Percentiles rank a stretch among this genome's conserved stretches.
These are phyloP conservation scores for Stichodactyla helianthus DNA, from an alignment of 64 coral and sea anemone genomes.

Conservation along the genomic window DNA sequence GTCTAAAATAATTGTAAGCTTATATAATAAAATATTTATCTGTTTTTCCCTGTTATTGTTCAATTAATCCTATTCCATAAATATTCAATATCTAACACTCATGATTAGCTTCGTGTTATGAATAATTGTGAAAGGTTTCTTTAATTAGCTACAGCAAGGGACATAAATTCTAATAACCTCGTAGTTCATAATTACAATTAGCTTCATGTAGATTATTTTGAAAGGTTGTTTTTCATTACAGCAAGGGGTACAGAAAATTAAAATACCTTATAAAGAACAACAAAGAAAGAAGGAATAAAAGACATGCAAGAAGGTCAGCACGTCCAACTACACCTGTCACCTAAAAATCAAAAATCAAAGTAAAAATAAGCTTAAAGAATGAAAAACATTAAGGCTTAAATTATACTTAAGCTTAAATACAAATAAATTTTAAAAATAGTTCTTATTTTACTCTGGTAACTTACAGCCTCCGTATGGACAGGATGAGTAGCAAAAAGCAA, in stretches of 20 bases:
- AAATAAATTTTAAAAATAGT: neutral
- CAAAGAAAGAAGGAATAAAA: constrained; percentile 70
- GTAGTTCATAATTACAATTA: no score
- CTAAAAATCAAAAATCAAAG: constrained; percentile 23
- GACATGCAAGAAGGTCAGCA: constrained; percentile 77
- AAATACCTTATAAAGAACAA: constrained; percentile 66
- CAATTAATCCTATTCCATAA: no score
- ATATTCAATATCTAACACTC: no score
- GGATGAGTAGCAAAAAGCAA: constrained; percentile 86
- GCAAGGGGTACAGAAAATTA: neutral
- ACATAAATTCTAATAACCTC: no score
- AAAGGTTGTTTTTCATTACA: neutral
- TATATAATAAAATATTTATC: no score
- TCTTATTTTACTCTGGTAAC: constrained; percentile 21
- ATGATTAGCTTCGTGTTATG: no score
- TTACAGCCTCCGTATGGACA: constrained; percentile 94
- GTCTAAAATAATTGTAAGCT: no score
- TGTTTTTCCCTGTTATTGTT: no score
- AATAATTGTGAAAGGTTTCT: no score
- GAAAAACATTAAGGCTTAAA: neutral
- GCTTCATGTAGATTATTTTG: neutral
- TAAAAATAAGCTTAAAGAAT: neutral
- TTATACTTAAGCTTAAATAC: neutral
- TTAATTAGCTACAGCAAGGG: no score
- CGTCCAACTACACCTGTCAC: constrained; percentile 91